A percentile compares a stretch with the other conserved stretches of the same genome.
These are phyloP conservation scores for Musca vetustissima DNA, from an alignment of 1,140 invertebrate genomes.

Conservation along the genomic window DNA sequence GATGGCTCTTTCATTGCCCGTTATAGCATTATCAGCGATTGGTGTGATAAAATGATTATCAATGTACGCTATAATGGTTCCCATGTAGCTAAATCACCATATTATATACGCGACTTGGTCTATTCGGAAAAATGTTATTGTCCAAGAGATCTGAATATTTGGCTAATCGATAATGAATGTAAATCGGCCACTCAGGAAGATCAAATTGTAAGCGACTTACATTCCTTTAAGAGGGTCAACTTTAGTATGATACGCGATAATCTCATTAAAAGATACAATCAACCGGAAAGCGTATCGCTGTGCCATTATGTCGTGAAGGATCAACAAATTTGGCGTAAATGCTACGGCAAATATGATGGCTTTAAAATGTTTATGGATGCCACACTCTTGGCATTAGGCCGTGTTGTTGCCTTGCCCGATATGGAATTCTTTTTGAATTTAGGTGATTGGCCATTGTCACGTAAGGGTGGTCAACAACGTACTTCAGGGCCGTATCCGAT, in stretches of 20 bases:
- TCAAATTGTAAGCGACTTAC: conserved; percentile 78
- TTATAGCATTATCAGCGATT: conserved; percentile 74
- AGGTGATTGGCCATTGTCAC: conserved; percentile 90
- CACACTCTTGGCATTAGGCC: conserved; percentile 77
- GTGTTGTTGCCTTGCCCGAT: conserved; percentile 85
- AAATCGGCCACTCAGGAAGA: conserved; percentile 58
- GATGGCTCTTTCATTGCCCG: conserved; percentile 86
- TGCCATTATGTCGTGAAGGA: conserved; percentile 88
- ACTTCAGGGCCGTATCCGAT: conserved; percentile 69
- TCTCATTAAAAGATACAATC: conserved; percentile 65
- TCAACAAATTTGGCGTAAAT: conserved; percentile 84
- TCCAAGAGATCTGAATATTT: conserved; percentile 67
- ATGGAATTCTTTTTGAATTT: conserved; percentile 91
- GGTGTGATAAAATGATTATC: conserved; percentile 72
- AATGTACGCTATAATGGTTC: conserved; percentile 68
- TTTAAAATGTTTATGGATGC: conserved; percentile 96
- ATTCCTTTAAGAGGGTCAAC: conserved; percentile 70
- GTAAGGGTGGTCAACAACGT: conserved; percentile 56
- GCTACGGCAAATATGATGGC: conserved; percentile 92
- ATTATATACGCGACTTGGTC: conserved; percentile 67
- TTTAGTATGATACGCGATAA: conserved; percentile 69
- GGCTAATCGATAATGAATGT: conserved; percentile 73
- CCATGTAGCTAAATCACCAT: conserved; percentile 70
- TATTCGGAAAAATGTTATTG: conserved; percentile 87
- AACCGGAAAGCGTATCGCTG: conserved; percentile 76